Evolutionary conservation across 2,797 vertebrate species (phyloP).

Genomic region (Propithecus perrieri): DNA sequence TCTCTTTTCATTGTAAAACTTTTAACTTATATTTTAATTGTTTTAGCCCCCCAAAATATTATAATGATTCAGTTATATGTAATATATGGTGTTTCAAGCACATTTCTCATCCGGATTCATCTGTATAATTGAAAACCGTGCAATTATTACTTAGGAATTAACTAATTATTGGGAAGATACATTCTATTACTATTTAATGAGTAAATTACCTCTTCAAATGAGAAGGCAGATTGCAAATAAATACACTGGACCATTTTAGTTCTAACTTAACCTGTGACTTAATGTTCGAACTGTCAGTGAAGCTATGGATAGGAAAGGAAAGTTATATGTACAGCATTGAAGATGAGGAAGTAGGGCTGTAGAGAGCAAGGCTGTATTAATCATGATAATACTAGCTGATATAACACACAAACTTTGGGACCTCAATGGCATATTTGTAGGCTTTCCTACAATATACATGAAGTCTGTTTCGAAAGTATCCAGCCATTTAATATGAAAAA

Average conservation of each 20-base stretch:
- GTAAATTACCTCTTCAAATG: slow-evolving; percentile 8
- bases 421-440: background rate
- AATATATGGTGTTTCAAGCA: background rate
- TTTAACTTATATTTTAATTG: slow-evolving; percentile 40
- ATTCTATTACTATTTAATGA: background rate
- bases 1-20: slow-evolving; percentile 33
- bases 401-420: background rate
- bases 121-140: slow-evolving; percentile 7
- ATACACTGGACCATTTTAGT: background rate
- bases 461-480: too few relatives aligned
- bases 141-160: background rate
- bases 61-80: background rate
- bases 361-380: background rate
- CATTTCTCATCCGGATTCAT: background rate
- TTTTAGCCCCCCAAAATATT: background rate
- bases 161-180: background rate
- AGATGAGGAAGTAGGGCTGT: background rate
- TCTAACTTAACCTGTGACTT: background rate
- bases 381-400: background rate
- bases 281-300: background rate
- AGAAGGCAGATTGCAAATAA: background rate
- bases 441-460: background rate
- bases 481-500: too few relatives aligned
- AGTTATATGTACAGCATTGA: background rate
- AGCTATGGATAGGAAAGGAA: background rate